phyloP scores from a whole-genome alignment of 2,113 vertebrate genomes.

The Meles meles region DNA sequence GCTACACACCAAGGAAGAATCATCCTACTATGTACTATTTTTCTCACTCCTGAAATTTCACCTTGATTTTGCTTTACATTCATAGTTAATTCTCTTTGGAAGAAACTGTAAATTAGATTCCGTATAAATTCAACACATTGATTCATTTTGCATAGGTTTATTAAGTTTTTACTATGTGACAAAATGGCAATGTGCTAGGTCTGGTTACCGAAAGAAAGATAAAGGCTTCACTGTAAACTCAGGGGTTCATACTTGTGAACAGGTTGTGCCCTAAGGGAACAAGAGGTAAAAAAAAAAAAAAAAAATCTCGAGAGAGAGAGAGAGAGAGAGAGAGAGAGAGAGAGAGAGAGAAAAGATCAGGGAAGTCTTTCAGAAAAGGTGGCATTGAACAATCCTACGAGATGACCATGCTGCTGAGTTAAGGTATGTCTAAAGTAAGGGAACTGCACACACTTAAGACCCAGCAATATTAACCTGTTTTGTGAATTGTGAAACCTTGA shows the following conservation, averaged over 20 bases:
- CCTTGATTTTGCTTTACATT: neutral
- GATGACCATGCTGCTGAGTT: neutral
- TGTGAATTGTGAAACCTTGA: neutral
- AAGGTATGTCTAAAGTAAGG: neutral
- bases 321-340: no score
- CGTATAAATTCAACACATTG: neutral
- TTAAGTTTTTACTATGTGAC: neutral
- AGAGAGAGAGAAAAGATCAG: neutral
- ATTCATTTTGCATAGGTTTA: slow-evolving; percentile 4
- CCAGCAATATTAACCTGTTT: neutral
- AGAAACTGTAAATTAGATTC: slow-evolving; percentile 6
- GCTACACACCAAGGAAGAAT: neutral
- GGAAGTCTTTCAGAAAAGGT: neutral
- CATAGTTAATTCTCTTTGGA: neutral
- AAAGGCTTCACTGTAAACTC: neutral
- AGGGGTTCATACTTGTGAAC: neutral
- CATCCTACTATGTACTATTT: neutral
- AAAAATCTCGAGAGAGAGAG: neutral
- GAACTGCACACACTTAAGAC: neutral
- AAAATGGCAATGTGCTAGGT: neutral
- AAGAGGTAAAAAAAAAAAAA: neutral
- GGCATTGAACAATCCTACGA: neutral
- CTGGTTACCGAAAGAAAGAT: neutral
- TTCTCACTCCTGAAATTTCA: neutral
- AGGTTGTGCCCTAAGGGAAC: neutral